Percentiles rank a stretch among this genome's conserved stretches.
phyloP scores from a whole-genome alignment of 2,797 vertebrate species.

The Allobates femoralis region DNA sequence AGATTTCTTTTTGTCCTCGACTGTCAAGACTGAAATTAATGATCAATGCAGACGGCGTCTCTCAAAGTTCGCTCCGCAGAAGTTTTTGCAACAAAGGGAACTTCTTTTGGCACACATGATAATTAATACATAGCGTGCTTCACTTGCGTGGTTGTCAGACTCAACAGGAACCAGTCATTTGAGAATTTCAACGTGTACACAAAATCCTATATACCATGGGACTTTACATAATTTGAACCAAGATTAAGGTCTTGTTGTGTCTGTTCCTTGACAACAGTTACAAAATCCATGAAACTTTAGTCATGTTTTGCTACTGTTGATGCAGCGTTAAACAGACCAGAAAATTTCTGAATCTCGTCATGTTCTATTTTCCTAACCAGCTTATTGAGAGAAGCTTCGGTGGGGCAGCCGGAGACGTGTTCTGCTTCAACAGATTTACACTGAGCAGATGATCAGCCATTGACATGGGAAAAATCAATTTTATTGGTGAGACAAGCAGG shows the following conservation, averaged over 20 bases:
- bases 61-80: slow-evolving; percentile 5
- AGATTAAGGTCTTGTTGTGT: slow-evolving; percentile 49
- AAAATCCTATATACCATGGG: slow-evolving; percentile 52
- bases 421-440: slow-evolving; percentile 55
- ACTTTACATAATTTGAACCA: slow-evolving; percentile 45
- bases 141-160: slow-evolving; percentile 6
- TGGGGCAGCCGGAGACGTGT: slow-evolving; percentile 39
- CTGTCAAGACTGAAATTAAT: background rate
- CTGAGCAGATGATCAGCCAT: slow-evolving; percentile 53
- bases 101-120: background rate
- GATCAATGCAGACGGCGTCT: background rate
- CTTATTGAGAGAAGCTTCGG: slow-evolving; percentile 51
- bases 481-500: slow-evolving; percentile 40
- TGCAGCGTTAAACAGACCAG: slow-evolving; percentile 50
- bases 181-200: slow-evolving; percentile 38
- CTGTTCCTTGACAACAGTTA: slow-evolving; percentile 47
- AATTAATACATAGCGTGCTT: slow-evolving; percentile 17
- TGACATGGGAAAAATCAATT: slow-evolving; percentile 50
- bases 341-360: slow-evolving; percentile 57
- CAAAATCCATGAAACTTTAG: slow-evolving; percentile 61
- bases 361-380: slow-evolving; percentile 61
- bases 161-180: slow-evolving; percentile 25
- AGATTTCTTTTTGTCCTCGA: background rate
- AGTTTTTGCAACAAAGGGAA: slow-evolving; percentile 3
- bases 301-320: slow-evolving; percentile 56